Evolutionary conservation across 2,888 invertebrate species (phyloP), one percentile per base, ranked within the genome.

Genomic region (Caradrina clavipalpis): DNA sequence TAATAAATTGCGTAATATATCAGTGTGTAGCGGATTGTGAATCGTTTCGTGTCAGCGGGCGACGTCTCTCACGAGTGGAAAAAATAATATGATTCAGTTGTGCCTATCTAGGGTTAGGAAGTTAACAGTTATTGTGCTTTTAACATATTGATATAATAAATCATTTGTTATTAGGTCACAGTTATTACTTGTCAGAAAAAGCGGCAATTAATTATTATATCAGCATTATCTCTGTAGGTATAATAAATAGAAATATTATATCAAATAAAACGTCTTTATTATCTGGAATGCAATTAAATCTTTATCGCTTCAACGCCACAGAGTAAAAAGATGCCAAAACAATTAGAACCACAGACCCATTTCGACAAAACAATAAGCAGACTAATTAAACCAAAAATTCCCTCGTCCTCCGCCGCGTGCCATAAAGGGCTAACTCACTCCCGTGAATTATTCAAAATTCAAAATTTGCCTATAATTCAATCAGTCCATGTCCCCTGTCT

Each of bases 391-490:
- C 80, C 81, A 86, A 85, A 86, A 85, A 85, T 84, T 81, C 84
- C 67, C 73, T 76, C 65, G 78, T 81, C 83, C 83, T 82, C 81
- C 80, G 71, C 85, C 82, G 76, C 83, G 84, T 84, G 86, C 89
- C 90, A 87, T 90, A 94, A 95, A 95, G 95, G 94, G 95, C 93
- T 92, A 93, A 92, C 93, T 91, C 87, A 86, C 86, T 84, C 84
- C 86, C 80, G 90, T 94, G 92, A 95, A 94, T 95, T 92, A 95
- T 95, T 95, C 95, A 94, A 94, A 95, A 95, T 94, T 94, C 94
- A 92, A 94, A 95, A 95, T 95, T 94, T 93, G 93, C 93, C 94
- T 93, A 94, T 95, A 95, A 96, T 96, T 95, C 95, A 95, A 96
- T 95, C 93, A 94, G 88, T 85, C 86, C 88, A 78, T 76, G 85